Base-by-base conservation (phyloP, 2,797 vertebrate species). In the Alauda arvensis region DNA sequence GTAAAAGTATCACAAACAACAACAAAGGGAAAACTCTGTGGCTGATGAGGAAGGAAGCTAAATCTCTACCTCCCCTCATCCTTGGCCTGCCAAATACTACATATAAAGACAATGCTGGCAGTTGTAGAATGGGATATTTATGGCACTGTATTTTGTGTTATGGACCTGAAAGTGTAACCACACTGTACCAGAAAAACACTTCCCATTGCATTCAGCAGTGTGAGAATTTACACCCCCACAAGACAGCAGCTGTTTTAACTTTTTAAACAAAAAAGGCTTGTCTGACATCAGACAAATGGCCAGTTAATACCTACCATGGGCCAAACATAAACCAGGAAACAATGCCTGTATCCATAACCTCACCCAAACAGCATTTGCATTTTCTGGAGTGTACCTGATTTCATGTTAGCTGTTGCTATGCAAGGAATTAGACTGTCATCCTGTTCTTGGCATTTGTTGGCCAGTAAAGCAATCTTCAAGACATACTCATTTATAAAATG, bases 391-490 rank as follows among this genome's bases (percentile, higher is more conserved):
- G 40, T 66, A 85, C 77, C 61, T 91, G 82, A 85, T 83, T 88
- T 90, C 77, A 66, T 55, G 74, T 76, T 83, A 87, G 70, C 63
- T 78, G 84, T 77, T 93, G 63, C 85, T 91, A 83, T 83, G 87
- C 85, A 85, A 90, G 51, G 88, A 94, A 90, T 93, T 70, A 65
- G 57, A 57, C 65, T 68, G 61, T 77, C 77, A 92, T 85, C 80
- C 75, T 91, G 67, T 76, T 92, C 66, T 69, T 76, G 84, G 84
- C 92, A 83, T 92, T 78, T 91, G 67, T 80, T 14, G 79, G 69
- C 60, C 90, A 77, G 43, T 79, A 94, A 92, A 92, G 77, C 66
- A 72, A 85, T 88, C 74, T 83, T 77, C 8, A 10, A 88, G 85
- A 93, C 81, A 81, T 29, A 88, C 25, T 79, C 5, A 37, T 90